These are phyloP conservation scores for Lagodon rhomboides DNA, from an alignment of 2,797 vertebrate species.

Conservation along the genomic window DNA sequence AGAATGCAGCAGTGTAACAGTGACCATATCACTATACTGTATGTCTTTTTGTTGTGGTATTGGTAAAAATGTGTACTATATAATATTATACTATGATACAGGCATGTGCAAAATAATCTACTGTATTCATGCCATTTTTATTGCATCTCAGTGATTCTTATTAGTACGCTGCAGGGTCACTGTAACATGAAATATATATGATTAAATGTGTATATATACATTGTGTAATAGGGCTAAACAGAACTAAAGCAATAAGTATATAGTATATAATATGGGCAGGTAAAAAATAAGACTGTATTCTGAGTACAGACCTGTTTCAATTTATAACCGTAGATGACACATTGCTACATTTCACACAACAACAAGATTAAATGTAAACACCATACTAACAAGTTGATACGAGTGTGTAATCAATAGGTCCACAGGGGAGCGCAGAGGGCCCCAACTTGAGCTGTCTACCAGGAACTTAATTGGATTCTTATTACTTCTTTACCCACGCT, in stretches of 20 bases:
- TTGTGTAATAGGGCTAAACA: background rate
- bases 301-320: constrained; percentile 10
- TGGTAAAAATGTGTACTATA: background rate
- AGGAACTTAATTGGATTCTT: constrained; percentile 34
- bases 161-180: no score
- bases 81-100: background rate
- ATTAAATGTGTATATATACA: no score
- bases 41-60: background rate
- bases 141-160: no score
- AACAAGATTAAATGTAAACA: constrained; percentile 26
- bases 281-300: constrained; percentile 9
- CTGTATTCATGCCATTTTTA: no score
- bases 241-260: constrained; percentile 1
- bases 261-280: constrained; percentile 1
- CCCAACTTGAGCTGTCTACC: constrained; percentile 6
- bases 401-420: constrained; percentile 24
- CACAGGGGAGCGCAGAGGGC: background rate
- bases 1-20: background rate
- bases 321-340: constrained; percentile 4
- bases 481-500: background rate
- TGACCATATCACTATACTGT: background rate
- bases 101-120: no score
- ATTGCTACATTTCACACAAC: constrained; percentile 7
- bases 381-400: constrained; percentile 12
- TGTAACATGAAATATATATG: no score